Evolutionary conservation across 2,113 vertebrate species (phyloP).

Genomic region (Thamnaconus septentrionalis): DNA sequence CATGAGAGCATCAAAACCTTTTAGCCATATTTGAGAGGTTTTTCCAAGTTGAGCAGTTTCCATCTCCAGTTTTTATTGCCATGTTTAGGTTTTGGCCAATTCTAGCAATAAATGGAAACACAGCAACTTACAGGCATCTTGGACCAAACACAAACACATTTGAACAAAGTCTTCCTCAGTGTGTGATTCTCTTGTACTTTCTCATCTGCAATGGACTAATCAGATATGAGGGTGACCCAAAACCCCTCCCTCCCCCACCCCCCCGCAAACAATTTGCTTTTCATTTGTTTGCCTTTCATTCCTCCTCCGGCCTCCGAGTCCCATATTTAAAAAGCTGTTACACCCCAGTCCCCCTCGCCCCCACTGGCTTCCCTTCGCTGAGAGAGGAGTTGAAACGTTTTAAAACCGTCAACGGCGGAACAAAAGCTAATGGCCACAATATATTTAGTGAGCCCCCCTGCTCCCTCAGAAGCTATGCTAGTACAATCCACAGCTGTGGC

Average conservation of each 20-base stretch:
- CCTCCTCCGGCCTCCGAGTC: slow-evolving; percentile 60
- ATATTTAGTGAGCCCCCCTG: slow-evolving; percentile 76
- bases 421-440: slow-evolving; percentile 87
- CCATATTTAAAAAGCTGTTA: slow-evolving; percentile 90
- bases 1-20: too few relatives aligned
- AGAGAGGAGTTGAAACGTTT: slow-evolving; percentile 85
- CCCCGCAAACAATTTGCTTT: not conserved
- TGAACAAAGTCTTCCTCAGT: not conserved
- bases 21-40: too few relatives aligned
- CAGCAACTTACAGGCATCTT: too few relatives aligned
- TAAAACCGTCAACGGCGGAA: slow-evolving; percentile 89
- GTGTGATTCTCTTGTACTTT: too few relatives aligned
- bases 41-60: too few relatives aligned
- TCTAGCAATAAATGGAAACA: too few relatives aligned
- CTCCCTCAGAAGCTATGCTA: slow-evolving; percentile 80
- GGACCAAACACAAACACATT: not conserved
- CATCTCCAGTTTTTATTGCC: too few relatives aligned
- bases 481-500: slow-evolving; percentile 96
- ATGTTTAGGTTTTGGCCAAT: too few relatives aligned
- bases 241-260: too few relatives aligned
- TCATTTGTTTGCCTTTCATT: not conserved
- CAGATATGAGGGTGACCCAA: too few relatives aligned
- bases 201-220: too few relatives aligned
- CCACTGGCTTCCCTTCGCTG: slow-evolving; percentile 44
- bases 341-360: slow-evolving; percentile 82